These are phyloP conservation scores for Unio pictorum DNA, from an alignment of 2,888 invertebrate species.

Conservation along the genomic window DNA sequence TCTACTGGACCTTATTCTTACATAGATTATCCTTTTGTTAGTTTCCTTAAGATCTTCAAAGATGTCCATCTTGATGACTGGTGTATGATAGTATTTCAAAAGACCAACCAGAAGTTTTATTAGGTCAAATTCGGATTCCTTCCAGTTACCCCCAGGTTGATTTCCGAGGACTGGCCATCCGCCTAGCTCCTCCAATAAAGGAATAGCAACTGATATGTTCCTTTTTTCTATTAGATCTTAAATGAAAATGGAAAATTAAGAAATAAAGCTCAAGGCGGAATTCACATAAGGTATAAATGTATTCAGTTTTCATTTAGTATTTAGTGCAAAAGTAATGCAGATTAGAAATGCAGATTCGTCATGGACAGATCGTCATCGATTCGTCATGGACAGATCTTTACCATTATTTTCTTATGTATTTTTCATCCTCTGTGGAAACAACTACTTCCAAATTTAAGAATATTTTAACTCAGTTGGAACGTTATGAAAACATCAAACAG, in stretches of 20 bases:
- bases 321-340: background rate
- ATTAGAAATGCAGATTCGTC: too few species aligned
- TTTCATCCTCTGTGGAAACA: too few species aligned
- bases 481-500: too few species aligned
- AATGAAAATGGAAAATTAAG: background rate
- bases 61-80: slow-evolving; percentile 73
- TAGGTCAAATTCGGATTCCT: slow-evolving; percentile 72
- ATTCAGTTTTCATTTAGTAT: too few species aligned
- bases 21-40: slow-evolving; percentile 88
- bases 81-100: slow-evolving; percentile 80
- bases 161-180: slow-evolving; percentile 83
- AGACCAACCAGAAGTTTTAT: slow-evolving; percentile 75
- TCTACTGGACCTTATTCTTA: slow-evolving; percentile 65
- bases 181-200: slow-evolving; percentile 81
- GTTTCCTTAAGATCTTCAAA: slow-evolving; percentile 93
- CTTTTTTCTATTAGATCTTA: slow-evolving; percentile 81
- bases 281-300: background rate
- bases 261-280: too few species aligned
- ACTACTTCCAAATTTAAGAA: too few species aligned
- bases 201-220: slow-evolving; percentile 70
- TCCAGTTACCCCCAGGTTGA: slow-evolving; percentile 75
- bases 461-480: too few species aligned
- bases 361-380: too few species aligned
- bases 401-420: too few species aligned
- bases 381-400: too few species aligned